These are phyloP conservation scores for Heliconius hortense DNA, from an alignment of 2,888 invertebrate genomes.

Conservation along the genomic window DNA sequence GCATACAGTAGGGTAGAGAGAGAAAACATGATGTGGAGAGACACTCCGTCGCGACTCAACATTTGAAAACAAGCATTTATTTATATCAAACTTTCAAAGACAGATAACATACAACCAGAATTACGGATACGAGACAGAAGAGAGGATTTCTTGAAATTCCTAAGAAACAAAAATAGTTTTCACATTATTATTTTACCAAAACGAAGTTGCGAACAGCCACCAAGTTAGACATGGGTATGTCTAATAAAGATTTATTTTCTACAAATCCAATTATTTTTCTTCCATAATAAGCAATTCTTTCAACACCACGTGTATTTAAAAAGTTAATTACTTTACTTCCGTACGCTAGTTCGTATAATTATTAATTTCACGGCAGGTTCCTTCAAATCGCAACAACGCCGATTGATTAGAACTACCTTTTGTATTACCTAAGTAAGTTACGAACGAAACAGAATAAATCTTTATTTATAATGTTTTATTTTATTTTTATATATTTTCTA, in stretches of 20 bases:
- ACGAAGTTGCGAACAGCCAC: not conserved
- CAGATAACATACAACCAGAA: too few species aligned
- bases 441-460: conserved; percentile 11
- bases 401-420: conserved; percentile 29
- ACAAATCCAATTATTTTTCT: not conserved
- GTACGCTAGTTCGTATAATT: conserved; percentile 40
- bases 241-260: not conserved
- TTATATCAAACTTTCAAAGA: too few species aligned
- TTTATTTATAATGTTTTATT: conserved; percentile 41
- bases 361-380: conserved; percentile 66
- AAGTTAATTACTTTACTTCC: conserved; percentile 14
- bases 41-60: too few species aligned
- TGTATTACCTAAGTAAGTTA: conserved; percentile 19
- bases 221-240: not conserved
- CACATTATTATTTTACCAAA: not conserved
- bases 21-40: too few species aligned
- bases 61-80: too few species aligned
- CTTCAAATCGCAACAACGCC: conserved; percentile 33
- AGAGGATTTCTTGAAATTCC: not conserved
- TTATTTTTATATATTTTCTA: conserved; percentile 41
- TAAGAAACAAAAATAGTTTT: not conserved
- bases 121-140: not conserved
- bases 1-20: too few species aligned
- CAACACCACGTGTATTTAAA: not conserved
- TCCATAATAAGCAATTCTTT: not conserved